A percentile compares a stretch with the other conserved stretches of the same genome.
Evolutionary conservation across 1,140 invertebrate genomes (phyloP).

Genomic region (Ostrea denselamellosa): DNA sequence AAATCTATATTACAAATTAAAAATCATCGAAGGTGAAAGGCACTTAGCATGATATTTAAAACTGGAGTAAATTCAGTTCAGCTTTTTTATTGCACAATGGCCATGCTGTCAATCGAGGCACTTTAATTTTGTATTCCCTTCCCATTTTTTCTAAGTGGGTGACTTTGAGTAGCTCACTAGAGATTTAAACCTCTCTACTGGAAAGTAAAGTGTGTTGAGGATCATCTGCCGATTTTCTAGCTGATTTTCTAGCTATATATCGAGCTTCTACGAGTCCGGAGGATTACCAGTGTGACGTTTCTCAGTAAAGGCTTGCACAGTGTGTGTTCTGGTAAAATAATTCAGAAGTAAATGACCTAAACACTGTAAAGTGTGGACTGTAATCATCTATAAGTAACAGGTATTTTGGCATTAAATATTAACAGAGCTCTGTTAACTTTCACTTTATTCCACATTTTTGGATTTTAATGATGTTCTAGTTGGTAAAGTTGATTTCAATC

Average conservation of each 20-base stretch:
- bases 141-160: conserved; percentile 10
- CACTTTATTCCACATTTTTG: no score
- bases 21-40: conserved; percentile 24
- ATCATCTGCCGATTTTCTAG: conserved; percentile 10
- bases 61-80: conserved; percentile 9
- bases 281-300: neutral
- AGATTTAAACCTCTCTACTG: conserved; percentile 19
- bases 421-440: no score
- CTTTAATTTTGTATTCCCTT: conserved; percentile 26
- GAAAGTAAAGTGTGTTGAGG: neutral
- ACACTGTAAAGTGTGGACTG: neutral
- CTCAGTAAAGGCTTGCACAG: neutral
- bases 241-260: neutral
- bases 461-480: no score
- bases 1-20: conserved; percentile 37
- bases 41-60: conserved; percentile 8
- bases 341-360: conserved; percentile 16
- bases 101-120: conserved; percentile 13
- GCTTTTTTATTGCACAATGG: conserved; percentile 17
- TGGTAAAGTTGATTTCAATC: no score
- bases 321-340: neutral
- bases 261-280: neutral
- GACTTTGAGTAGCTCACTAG: conserved; percentile 17
- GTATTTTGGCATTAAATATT: no score
- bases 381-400: neutral